These are phyloP conservation scores for Creontiades dilutus DNA, from an alignment of 2,888 invertebrate species.

Conservation along the genomic window DNA sequence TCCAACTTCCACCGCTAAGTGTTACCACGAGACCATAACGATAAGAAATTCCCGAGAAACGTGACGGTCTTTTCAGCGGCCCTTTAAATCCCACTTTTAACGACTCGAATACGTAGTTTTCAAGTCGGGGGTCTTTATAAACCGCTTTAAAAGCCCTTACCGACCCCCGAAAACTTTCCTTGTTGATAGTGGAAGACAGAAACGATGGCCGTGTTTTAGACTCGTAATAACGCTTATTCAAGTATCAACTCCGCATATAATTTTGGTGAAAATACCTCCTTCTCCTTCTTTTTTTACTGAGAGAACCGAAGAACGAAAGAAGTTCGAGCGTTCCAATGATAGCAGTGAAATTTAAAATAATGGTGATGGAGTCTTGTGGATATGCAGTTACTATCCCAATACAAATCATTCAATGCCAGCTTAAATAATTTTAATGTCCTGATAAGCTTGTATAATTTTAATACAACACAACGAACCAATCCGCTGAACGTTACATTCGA, in stretches of 20 bases:
- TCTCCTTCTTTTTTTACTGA: neutral
- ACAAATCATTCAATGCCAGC: no score
- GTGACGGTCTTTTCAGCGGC: neutral
- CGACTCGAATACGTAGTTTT: slow-evolving; percentile 63
- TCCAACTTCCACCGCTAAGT: neutral
- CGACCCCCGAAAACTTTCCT: slow-evolving; percentile 48
- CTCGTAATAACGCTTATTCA: slow-evolving; percentile 41
- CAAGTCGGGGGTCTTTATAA: slow-evolving; percentile 58
- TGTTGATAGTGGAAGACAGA: slow-evolving; percentile 49
- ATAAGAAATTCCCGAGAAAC: slow-evolving; percentile 3
- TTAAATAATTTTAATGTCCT: no score
- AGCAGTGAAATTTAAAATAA: no score
- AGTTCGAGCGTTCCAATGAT: no score
- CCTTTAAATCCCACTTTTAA: slow-evolving; percentile 53
- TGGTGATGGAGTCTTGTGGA: no score
- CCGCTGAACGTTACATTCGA: no score
- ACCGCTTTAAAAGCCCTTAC: slow-evolving; percentile 66
- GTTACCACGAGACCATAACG: slow-evolving; percentile 17
- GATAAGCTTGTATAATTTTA: no score
- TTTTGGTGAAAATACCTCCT: neutral
- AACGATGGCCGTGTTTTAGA: neutral
- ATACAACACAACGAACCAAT: no score
- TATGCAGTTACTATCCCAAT: no score
- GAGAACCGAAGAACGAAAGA: neutral
- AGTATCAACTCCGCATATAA: slow-evolving; percentile 8